Conservation (phyloP, 1,140 invertebrate species). For the Rhizoglyphus robini region DNA sequence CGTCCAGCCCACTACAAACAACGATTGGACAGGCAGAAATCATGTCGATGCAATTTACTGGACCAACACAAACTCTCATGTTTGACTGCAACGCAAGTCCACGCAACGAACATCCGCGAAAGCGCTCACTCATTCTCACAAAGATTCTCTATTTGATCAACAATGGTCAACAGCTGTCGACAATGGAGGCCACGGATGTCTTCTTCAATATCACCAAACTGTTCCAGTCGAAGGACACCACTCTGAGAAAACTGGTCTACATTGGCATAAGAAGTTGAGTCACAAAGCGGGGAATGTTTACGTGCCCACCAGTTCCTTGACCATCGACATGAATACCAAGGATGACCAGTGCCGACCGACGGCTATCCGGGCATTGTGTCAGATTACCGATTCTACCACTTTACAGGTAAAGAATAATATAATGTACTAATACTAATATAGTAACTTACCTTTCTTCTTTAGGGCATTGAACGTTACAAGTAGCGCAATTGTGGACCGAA, state of each 20-base stretch:
- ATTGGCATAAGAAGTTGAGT: conserved; percentile 94
- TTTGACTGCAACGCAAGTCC: too few species aligned
- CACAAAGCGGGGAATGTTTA: conserved; percentile 94
- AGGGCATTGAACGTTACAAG: conserved; percentile 97
- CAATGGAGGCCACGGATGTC: conserved; percentile 89
- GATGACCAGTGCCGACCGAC: conserved; percentile 21
- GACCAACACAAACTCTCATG: too few species aligned
- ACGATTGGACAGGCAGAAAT: too few species aligned
- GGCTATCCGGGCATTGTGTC: conserved; percentile 64
- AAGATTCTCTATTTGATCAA: conserved; percentile 93
- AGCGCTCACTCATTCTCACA: conserved; percentile 88
- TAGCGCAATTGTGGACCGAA: conserved; percentile 96
- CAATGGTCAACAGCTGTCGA: conserved; percentile 76
- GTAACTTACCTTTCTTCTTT: too few species aligned
- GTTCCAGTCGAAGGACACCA: conserved; percentile 92
- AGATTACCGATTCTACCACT: conserved; percentile 68
- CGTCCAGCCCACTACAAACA: too few species aligned
- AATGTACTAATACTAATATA: background rate
- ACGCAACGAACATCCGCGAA: too few species aligned
- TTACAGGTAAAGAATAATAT: conserved; percentile 20
- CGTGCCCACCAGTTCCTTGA: conserved; percentile 92
- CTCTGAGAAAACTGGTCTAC: conserved; percentile 84
- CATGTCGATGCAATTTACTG: too few species aligned
- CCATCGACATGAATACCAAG: conserved; percentile 98
- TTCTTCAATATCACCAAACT: conserved; percentile 99